Evolutionary conservation across 1,140 invertebrate genomes (phyloP).

Genomic region (Neocloeon triangulifer): DNA sequence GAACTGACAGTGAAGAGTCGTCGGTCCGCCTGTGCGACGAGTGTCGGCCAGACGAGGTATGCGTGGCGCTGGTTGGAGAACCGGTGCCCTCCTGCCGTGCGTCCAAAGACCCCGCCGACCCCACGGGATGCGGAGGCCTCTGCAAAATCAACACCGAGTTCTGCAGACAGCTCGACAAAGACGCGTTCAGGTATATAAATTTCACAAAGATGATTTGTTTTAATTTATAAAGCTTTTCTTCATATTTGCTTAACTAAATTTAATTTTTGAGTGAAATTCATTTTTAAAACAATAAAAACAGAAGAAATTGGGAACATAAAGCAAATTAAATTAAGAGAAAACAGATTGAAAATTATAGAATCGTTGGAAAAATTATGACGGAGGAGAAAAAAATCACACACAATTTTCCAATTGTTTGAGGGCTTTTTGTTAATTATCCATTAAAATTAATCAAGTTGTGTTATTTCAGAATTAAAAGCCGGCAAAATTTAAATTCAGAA

Average conservation of each 20-base stretch:
- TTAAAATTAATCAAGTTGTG: too few relatives aligned
- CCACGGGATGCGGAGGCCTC: constrained; percentile 48
- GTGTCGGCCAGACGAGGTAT: constrained; percentile 29
- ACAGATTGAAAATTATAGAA: too few relatives aligned
- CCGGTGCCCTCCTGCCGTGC: constrained; percentile 32
- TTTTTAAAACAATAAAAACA: constrained; percentile 5
- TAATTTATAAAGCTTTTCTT: constrained; percentile 5
- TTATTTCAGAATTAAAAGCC: too few relatives aligned
- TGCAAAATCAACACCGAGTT: constrained; percentile 42
- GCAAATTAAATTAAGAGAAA: too few relatives aligned
- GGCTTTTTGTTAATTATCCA: too few relatives aligned
- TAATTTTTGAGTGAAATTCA: constrained; percentile 6
- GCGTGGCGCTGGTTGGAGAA: constrained; percentile 34
- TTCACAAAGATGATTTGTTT: too few relatives aligned
- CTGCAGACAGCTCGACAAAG: constrained; percentile 37
- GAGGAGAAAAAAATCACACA: too few relatives aligned
- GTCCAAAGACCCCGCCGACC: constrained; percentile 31
- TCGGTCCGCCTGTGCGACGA: constrained; percentile 16
- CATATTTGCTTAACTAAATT: constrained; percentile 1
- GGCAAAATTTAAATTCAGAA: too few relatives aligned
- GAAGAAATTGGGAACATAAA: too few relatives aligned
- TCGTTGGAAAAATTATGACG: too few relatives aligned
- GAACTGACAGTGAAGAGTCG: too few relatives aligned
- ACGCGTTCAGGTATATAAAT: constrained; percentile 22
- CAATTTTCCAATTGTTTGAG: too few relatives aligned